Base-by-base conservation (phyloP, 2,888 invertebrate genomes). In the Aleiodes leptofemur region DNA sequence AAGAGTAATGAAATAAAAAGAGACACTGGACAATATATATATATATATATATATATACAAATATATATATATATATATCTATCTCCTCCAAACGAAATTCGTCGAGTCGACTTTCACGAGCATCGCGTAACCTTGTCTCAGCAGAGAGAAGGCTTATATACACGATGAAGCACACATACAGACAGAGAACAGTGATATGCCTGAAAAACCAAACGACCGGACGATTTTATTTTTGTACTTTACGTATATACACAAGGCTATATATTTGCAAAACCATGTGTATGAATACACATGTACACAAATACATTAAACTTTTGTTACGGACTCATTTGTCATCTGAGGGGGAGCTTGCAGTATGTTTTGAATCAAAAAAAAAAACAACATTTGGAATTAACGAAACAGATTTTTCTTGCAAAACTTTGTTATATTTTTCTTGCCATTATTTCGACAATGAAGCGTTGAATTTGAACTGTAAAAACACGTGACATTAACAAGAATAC, bases 81-180 rank as follows among this genome's bases (percentile, higher is more conserved):
- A 43, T 43, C 43, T 43, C 43, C 43, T 7, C 59, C 76, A 79
- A 76, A 81, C 80, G 79, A 83, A 83, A 81, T 84, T 83, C 78
- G 81, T 77, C 77, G 79, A 73, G 71, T 76, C 78, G 82, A 83
- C 84, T 85, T 84, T 85, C 85, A 84, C 83, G 82, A 82, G 70
- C 77, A 76, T 77, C 74, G 75, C 78, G 78, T 82, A 84, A 83
- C 83, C 83, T 84, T 83, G 83, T 79, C 72, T 55, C 70, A 48
- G 53, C 69, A 43, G 43, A 43, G 43, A 43, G 43, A 43, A 43
- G 55, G 48, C 70, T 71, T 64, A 57, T 51, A 57, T 51, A 64
- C 61, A 48, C 43, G 51, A 53, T 53, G 11, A 31, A 59, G 69
- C 50, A 34, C 50, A 31, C 66, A 13, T 8, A 43, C 9, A 43